phyloP scores from a whole-genome alignment of 2,888 invertebrate species.

The Drepanosiphum platanoidis region DNA sequence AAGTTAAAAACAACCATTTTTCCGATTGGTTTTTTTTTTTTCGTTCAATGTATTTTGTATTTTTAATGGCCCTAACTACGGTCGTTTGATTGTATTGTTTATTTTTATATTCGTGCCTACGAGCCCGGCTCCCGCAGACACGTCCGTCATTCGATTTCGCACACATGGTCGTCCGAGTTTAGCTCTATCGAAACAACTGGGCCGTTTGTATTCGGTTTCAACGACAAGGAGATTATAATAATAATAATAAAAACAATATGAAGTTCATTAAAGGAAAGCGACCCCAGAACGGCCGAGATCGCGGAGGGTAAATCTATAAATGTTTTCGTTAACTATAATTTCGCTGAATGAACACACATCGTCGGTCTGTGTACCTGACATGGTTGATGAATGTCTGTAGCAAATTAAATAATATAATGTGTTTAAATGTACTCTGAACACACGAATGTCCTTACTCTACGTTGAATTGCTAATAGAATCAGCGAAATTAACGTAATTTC shows the following conservation, averaged over 20 bases:
- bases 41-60: background rate
- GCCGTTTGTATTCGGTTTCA: conserved; percentile 22
- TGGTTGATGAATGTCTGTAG: background rate
- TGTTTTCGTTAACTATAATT: background rate
- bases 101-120: background rate
- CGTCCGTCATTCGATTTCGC: no score
- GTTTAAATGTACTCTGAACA: background rate
- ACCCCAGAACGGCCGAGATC: conserved; percentile 41
- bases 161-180: background rate
- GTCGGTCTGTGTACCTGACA: background rate
- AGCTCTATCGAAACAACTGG: background rate
- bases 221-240: background rate
- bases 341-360: no score
- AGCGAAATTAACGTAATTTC: conserved; percentile 10
- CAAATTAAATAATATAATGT: background rate
- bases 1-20: conserved; percentile 12
- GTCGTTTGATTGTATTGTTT: background rate
- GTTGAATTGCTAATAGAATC: background rate
- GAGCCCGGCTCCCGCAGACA: background rate
- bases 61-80: background rate
- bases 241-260: background rate
- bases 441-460: background rate
- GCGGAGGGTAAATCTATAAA: conserved; percentile 48
- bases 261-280: conserved; percentile 54
- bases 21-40: background rate